Percentiles rank a stretch among this genome's conserved stretches.
These are phyloP conservation scores for Mechanitis messenoides DNA, from an alignment of 2,888 invertebrate genomes.

Conservation along the genomic window DNA sequence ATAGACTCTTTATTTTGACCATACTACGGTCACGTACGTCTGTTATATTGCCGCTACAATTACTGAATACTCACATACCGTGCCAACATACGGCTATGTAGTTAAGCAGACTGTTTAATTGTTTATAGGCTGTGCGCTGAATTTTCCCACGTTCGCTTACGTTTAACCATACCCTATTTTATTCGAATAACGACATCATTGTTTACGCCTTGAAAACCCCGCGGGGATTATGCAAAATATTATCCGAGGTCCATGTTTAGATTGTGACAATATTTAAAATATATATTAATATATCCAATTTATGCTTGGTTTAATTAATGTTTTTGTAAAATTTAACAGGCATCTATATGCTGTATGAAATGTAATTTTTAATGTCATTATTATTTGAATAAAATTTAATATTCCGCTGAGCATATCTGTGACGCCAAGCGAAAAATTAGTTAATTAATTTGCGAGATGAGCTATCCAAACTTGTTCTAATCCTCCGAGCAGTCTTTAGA, in stretches of 20 bases:
- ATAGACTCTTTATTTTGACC: constrained; percentile 48
- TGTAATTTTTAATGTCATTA: not conserved
- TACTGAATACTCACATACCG: constrained; percentile 52
- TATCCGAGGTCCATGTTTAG: constrained; percentile 18
- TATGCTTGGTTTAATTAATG: not conserved
- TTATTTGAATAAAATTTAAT: constrained; percentile 11
- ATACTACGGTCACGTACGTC: constrained; percentile 59
- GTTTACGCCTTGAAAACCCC: constrained; percentile 23
- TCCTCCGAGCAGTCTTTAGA: constrained; percentile 52
- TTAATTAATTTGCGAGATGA: constrained; percentile 51
- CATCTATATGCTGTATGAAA: too few species aligned
- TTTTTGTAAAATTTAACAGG: not conserved
- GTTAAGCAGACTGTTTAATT: constrained; percentile 38
- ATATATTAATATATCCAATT: constrained; percentile 8
- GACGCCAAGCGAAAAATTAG: constrained; percentile 48
- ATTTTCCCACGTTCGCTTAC: constrained; percentile 30
- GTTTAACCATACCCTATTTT: constrained; percentile 28
- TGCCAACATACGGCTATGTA: constrained; percentile 35
- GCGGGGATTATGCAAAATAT: constrained; percentile 24
- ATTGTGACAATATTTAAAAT: constrained; percentile 14
- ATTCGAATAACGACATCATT: constrained; percentile 22
- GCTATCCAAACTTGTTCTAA: constrained; percentile 51
- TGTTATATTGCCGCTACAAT: constrained; percentile 59
- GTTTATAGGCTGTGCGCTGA: constrained; percentile 36
- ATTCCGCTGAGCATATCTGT: constrained; percentile 24